Evolutionary conservation across 2,797 vertebrate genomes (phyloP).

Genomic region (Bufotes viridis): DNA sequence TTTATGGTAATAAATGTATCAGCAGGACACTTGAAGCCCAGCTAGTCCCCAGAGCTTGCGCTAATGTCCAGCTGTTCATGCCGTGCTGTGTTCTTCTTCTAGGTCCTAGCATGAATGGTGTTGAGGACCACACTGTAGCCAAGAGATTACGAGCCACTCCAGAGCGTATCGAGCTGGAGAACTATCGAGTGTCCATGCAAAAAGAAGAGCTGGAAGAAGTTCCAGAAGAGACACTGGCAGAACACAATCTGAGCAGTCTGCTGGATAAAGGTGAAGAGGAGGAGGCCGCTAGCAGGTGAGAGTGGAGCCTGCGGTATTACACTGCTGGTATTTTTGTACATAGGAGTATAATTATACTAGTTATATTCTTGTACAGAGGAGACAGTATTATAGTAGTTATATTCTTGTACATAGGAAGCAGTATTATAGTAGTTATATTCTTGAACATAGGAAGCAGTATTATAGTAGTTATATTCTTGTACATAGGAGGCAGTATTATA

Average conservation of each 20-base stretch:
- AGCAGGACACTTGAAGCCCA: background rate
- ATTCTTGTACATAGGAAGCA: background rate
- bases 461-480: slow-evolving; percentile 9
- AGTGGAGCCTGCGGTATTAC: background rate
- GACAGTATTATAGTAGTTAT: slow-evolving; percentile 1
- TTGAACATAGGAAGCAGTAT: background rate
- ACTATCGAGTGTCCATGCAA: slow-evolving; percentile 90
- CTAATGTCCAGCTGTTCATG: background rate
- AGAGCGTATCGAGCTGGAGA: slow-evolving; percentile 96
- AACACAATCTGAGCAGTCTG: slow-evolving; percentile 96
- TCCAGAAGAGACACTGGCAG: slow-evolving; percentile 93
- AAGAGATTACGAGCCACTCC: slow-evolving; percentile 91
- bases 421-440: background rate
- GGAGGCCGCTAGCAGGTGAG: slow-evolving; percentile 89
- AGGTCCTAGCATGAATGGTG: slow-evolving; percentile 85
- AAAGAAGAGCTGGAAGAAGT: slow-evolving; percentile 90
- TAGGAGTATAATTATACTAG: background rate
- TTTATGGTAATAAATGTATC: background rate
- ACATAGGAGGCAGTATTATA: background rate
- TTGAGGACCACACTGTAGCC: slow-evolving; percentile 88
- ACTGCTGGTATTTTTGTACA: background rate
- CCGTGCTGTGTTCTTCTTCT: slow-evolving; percentile 30
- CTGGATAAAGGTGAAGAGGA: slow-evolving; percentile 89
- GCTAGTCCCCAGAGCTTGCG: background rate
- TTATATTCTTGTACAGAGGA: background rate